Conservation (phyloP, 2,113 vertebrate genomes). For the Nothoprocta perdicaria region DNA sequence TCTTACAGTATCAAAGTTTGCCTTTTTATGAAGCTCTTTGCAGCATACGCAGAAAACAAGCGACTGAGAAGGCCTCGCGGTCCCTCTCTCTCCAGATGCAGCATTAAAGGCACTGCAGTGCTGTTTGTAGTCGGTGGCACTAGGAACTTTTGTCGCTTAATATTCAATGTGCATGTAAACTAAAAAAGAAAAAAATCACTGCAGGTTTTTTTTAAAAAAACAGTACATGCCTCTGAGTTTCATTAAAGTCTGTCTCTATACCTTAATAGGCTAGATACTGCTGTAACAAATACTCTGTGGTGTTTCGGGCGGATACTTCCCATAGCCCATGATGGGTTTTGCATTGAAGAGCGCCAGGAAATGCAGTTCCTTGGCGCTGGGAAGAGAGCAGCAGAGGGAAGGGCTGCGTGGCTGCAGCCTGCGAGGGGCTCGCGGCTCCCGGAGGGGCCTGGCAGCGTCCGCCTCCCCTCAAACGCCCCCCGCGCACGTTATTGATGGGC, state of each 20-base stretch:
- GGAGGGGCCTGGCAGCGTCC: constrained; percentile 26
- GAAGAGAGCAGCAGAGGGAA: constrained; percentile 5
- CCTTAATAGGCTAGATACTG: neutral
- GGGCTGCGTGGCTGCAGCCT: neutral
- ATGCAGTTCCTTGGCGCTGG: constrained; percentile 2
- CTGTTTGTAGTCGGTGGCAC: constrained; percentile 5
- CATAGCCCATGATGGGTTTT: neutral
- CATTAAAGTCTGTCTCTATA: constrained; percentile 12
- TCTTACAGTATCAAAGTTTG: constrained; percentile 9
- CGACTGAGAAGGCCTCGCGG: neutral
- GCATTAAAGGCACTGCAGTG: neutral
- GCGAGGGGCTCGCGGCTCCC: neutral
- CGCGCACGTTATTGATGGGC: constrained; percentile 57
- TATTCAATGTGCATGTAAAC: neutral
- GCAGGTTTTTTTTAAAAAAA: constrained; percentile 20
- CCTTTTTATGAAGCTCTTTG: constrained; percentile 19
- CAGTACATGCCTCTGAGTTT: neutral
- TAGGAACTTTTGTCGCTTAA: constrained; percentile 7
- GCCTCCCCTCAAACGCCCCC: constrained; percentile 27
- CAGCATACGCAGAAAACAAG: constrained; percentile 1
- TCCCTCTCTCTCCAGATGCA: neutral
- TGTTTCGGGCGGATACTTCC: constrained; percentile 33
- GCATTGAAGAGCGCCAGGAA: constrained; percentile 42
- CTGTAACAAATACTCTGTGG: constrained; percentile 31
- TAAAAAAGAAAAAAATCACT: neutral